Percentiles rank a stretch among this genome's conserved stretches.
phyloP scores from a whole-genome alignment of 2,113 vertebrate genomes.

The Pygathrix nemaeus region DNA sequence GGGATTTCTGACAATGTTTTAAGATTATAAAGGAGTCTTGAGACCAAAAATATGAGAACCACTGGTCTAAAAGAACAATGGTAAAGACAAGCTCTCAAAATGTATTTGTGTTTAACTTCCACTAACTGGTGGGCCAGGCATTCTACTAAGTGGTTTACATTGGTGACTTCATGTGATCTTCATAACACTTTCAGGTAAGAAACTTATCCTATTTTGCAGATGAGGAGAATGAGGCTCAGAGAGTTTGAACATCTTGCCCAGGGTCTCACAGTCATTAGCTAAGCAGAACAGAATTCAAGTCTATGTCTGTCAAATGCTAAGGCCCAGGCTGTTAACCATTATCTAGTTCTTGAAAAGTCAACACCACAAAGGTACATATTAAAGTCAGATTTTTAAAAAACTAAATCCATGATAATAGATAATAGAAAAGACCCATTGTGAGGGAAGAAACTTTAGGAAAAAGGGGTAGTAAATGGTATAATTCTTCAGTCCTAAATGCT shows the following conservation, averaged over 20 bases:
- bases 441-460: neutral
- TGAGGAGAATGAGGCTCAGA: neutral
- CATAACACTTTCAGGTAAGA: neutral
- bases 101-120: neutral
- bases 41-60: neutral
- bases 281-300: neutral
- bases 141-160: neutral
- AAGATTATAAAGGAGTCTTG: neutral
- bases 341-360: conserved; percentile 3
- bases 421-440: neutral
- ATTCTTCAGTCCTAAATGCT: neutral
- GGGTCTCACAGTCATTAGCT: neutral
- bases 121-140: neutral
- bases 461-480: neutral
- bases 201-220: neutral
- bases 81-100: neutral
- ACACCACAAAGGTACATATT: neutral
- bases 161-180: neutral
- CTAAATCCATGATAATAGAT: neutral
- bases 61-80: neutral
- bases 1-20: neutral
- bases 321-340: neutral
- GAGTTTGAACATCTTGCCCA: neutral
- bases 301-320: neutral
- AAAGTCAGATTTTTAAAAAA: neutral